Evolutionary conservation across 2,113 vertebrate genomes (phyloP).

Genomic region (Neogale vison): DNA sequence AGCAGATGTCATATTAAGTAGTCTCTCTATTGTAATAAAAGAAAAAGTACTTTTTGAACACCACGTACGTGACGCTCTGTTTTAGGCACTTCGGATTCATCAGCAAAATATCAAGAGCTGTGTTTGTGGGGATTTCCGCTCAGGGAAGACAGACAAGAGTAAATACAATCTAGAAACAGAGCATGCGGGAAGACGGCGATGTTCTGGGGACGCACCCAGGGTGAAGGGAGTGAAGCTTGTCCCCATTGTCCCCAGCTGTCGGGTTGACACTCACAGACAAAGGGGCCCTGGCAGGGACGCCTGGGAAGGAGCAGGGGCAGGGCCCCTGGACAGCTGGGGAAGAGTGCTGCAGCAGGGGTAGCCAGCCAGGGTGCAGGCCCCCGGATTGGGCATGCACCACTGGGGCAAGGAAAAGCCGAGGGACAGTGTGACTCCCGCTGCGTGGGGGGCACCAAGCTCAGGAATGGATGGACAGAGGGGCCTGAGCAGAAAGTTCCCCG

Average conservation of each 20-base stretch:
- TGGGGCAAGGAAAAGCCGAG: background rate
- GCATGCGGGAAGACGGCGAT: no score
- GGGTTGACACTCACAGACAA: background rate
- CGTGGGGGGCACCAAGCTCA: background rate
- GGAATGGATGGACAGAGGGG: background rate
- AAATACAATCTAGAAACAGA: background rate
- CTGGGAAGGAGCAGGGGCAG: background rate
- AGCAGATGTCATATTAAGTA: background rate
- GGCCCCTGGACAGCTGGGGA: no score
- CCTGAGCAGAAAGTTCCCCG: background rate
- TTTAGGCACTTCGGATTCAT: background rate
- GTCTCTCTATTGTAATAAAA: background rate
- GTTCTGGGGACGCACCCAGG: background rate
- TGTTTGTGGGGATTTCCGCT: background rate
- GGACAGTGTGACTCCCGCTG: background rate
- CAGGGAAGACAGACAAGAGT: background rate
- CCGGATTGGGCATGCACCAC: background rate
- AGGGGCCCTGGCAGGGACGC: background rate
- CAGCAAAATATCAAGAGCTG: background rate
- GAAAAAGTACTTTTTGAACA: background rate
- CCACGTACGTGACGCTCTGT: background rate
- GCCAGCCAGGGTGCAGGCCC: background rate
- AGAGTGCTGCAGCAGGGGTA: background rate
- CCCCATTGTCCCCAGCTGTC: no score
- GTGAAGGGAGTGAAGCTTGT: background rate